These are phyloP conservation scores for Syrmaticus mikado DNA, from an alignment of 2,113 vertebrate genomes.

Conservation along the genomic window DNA sequence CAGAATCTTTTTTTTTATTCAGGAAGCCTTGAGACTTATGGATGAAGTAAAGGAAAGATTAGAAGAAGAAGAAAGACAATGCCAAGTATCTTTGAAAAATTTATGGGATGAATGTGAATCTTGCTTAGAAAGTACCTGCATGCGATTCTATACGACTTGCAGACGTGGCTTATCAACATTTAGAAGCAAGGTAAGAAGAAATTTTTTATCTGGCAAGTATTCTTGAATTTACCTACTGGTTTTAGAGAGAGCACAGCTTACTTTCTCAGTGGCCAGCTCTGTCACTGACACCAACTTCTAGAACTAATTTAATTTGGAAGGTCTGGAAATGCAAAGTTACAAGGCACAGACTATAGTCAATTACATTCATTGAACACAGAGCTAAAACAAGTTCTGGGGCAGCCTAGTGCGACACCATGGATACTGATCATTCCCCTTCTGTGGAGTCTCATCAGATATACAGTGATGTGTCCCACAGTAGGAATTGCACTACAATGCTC, in stretches of 20 bases:
- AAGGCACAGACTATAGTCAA: neutral
- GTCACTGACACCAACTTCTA: neutral
- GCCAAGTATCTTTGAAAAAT: conserved; percentile 80
- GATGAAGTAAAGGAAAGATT: conserved; percentile 88
- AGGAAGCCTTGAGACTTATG: conserved; percentile 86
- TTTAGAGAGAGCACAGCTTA: neutral
- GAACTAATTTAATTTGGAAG: neutral
- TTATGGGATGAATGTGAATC: conserved; percentile 87
- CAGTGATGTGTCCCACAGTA: neutral
- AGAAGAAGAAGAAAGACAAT: conserved; percentile 85
- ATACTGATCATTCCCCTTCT: neutral
- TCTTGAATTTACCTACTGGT: neutral
- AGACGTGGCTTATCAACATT: conserved; percentile 78
- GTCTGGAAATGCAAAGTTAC: neutral
- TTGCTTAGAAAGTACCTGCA: conserved; percentile 88
- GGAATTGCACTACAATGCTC: neutral
- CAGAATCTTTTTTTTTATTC: conserved; percentile 13
- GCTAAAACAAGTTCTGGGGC: neutral
- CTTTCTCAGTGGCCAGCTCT: neutral
- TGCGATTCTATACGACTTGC: conserved; percentile 85
- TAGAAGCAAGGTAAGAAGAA: conserved; percentile 80
- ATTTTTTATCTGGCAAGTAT: neutral
- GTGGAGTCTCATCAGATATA: neutral
- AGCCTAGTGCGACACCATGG: neutral
- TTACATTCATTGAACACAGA: neutral